These are phyloP conservation scores for Vicugna pacos DNA, from an alignment of 2,113 vertebrate species.

Conservation along the genomic window DNA sequence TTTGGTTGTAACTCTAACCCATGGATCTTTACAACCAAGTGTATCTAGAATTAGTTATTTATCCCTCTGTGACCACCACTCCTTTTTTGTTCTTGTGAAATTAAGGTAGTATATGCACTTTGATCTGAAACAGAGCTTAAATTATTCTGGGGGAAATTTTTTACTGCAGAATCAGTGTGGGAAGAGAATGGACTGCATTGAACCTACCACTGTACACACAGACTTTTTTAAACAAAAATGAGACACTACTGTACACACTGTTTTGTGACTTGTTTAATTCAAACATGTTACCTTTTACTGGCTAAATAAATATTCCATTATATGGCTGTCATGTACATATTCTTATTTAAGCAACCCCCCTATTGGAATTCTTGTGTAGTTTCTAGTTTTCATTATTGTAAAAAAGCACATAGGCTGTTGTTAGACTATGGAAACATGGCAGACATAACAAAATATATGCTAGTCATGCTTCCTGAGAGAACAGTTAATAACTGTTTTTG, in stretches of 20 bases:
- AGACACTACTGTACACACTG: neutral
- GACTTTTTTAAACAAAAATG: conserved; percentile 4
- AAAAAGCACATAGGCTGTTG: neutral
- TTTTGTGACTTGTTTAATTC: conserved; percentile 42
- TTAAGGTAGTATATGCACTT: neutral
- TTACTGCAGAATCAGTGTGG: neutral
- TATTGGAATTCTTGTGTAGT: neutral
- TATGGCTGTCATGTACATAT: neutral
- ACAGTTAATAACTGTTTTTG: conserved; percentile 26
- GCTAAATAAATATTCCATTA: neutral
- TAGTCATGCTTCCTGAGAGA: neutral
- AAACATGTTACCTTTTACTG: conserved; percentile 15
- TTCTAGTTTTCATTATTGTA: conserved; percentile 42
- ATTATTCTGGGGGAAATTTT: neutral
- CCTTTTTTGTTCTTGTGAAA: neutral
- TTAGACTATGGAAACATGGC: neutral
- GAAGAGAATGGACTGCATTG: neutral
- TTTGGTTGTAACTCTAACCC: neutral
- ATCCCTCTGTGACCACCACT: neutral
- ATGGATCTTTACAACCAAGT: neutral
- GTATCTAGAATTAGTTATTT: neutral
- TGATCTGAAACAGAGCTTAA: conserved; percentile 54
- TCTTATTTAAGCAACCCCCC: conserved; percentile 1
- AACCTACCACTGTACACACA: neutral
- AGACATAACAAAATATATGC: neutral